A percentile compares a stretch with the other conserved stretches of the same genome.
Evolutionary conservation across 1,140 invertebrate species (phyloP).

Genomic region (Pachypeltis micranthus): DNA sequence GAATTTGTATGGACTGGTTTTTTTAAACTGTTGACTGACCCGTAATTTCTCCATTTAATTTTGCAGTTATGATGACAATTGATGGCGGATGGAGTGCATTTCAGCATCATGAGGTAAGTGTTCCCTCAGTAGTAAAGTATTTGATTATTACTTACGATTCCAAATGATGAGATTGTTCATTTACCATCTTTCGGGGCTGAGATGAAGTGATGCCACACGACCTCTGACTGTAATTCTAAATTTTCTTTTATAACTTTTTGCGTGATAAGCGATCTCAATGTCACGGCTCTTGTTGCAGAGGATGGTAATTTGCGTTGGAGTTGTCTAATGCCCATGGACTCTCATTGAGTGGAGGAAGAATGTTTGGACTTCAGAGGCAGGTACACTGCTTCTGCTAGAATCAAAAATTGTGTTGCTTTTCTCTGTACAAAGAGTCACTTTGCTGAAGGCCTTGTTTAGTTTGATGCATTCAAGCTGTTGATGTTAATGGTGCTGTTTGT

Average conservation of each 20-base stretch:
- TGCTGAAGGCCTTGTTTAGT: not conserved
- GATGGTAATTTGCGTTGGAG: not conserved
- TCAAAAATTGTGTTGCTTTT: no score
- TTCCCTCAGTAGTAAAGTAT: not conserved
- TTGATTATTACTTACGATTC: not conserved
- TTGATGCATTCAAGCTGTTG: not conserved
- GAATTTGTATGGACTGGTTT: not conserved
- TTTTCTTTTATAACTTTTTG: not conserved
- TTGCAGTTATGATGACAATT: not conserved
- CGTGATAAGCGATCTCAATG: no score
- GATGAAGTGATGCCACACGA: constrained; percentile 34
- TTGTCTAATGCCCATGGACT: not conserved
- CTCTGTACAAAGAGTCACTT: no score
- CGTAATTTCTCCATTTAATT: not conserved
- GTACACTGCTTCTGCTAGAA: no score
- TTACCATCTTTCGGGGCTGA: constrained; percentile 42
- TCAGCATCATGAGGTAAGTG: not conserved
- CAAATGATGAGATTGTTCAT: constrained; percentile 8
- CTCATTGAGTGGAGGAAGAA: not conserved
- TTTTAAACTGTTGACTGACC: not conserved
- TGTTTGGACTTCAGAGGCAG: not conserved
- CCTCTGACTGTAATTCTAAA: constrained; percentile 30
- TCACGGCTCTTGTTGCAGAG: no score
- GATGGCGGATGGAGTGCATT: not conserved
- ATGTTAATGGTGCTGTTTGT: not conserved